phyloP scores from a whole-genome alignment of 2,888 invertebrate genomes.

The Maniola hyperantus region DNA sequence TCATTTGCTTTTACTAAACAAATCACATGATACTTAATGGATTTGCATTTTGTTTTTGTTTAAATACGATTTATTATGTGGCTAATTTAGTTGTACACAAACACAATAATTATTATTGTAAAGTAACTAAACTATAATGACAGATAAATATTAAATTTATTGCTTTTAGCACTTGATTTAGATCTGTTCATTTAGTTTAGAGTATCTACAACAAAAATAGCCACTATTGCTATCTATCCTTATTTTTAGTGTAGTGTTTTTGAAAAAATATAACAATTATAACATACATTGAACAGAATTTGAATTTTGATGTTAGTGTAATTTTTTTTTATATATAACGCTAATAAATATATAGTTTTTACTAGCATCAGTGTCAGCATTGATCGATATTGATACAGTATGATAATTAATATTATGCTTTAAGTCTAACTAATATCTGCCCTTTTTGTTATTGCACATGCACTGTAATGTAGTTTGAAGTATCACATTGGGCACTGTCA shows the following conservation, averaged over 20 bases:
- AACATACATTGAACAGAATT: too few relatives aligned
- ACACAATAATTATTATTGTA: too few relatives aligned
- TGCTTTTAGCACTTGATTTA: too few relatives aligned
- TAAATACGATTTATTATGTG: neutral
- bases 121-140: too few relatives aligned
- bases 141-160: too few relatives aligned
- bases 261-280: too few relatives aligned
- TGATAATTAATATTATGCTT: neutral
- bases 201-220: too few relatives aligned
- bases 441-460: conserved; percentile 51
- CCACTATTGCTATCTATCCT: too few relatives aligned
- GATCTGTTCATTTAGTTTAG: too few relatives aligned
- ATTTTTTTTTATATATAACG: neutral
- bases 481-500: conserved; percentile 3
- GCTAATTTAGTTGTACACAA: too few relatives aligned
- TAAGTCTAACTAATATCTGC: neutral
- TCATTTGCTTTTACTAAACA: neutral
- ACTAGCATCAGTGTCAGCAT: neutral
- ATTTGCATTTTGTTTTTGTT: neutral
- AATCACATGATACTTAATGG: neutral
- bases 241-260: too few relatives aligned
- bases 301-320: neutral
- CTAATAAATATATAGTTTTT: neutral
- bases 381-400: neutral
- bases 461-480: conserved; percentile 37